phyloP scores from a whole-genome alignment of 2,113 vertebrate species.

The Dicrurus megarhynchus region DNA sequence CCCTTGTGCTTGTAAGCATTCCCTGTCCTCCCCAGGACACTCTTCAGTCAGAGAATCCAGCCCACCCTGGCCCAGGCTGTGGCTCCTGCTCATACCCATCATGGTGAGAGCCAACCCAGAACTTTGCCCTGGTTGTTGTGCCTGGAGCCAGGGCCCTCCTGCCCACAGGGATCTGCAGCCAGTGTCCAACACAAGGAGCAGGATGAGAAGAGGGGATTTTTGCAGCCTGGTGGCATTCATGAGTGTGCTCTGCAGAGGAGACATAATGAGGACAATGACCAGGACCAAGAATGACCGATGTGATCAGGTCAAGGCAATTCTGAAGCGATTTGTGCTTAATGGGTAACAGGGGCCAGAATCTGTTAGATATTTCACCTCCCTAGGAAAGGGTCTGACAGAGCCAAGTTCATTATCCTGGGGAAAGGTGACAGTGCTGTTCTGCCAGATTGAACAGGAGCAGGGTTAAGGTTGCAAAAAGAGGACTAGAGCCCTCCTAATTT shows the following conservation, averaged over 20 bases:
- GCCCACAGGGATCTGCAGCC: fast-evolving
- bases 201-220: neutral
- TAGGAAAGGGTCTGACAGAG: neutral
- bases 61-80: neutral
- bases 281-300: neutral
- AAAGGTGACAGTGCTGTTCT: neutral
- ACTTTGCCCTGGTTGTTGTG: too few relatives aligned
- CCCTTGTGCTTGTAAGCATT: neutral
- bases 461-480: neutral
- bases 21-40: neutral
- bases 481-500: neutral
- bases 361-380: neutral
- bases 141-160: neutral
- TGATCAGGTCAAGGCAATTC: neutral
- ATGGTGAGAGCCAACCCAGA: fast-evolving
- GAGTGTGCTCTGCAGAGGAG: neutral
- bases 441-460: neutral
- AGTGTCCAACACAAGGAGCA: fast-evolving
- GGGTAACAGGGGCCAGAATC: neutral
- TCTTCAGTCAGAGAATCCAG: neutral
- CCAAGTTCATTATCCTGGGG: neutral
- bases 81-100: neutral
- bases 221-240: neutral
- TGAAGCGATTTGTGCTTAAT: neutral
- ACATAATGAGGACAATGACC: neutral